Percentiles rank a stretch among this genome's conserved stretches.
Conservation (phyloP, 53 echinoderm and acorn worm species). For the Holothuria scabra region DNA sequence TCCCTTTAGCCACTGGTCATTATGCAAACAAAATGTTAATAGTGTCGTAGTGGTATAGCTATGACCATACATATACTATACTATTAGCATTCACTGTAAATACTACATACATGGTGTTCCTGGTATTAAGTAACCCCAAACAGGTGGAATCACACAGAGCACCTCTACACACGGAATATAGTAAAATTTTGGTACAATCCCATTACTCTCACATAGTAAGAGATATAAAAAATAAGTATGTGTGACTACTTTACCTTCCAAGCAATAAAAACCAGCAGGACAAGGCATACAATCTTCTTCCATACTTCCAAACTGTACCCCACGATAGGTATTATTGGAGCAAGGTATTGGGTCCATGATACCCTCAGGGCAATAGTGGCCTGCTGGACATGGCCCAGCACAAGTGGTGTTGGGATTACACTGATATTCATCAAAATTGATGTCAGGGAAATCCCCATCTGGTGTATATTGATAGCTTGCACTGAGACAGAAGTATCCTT, state of each 20-base stretch:
- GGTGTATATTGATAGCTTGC: constrained; percentile 85
- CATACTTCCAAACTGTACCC: constrained; percentile 78
- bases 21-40: too few relatives aligned
- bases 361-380: constrained; percentile 95
- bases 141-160: too few relatives aligned
- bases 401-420: constrained; percentile 90
- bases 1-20: too few relatives aligned
- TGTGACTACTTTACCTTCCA: constrained; percentile 67
- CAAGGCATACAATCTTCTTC: constrained; percentile 87
- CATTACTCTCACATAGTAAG: too few relatives aligned
- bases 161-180: too few relatives aligned
- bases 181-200: too few relatives aligned
- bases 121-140: too few relatives aligned
- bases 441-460: constrained; percentile 64
- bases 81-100: too few relatives aligned
- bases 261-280: constrained; percentile 78
- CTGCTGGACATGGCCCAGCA: constrained; percentile 86
- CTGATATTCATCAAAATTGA: constrained; percentile 87
- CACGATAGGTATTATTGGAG: constrained; percentile 77
- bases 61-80: too few relatives aligned
- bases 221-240: too few relatives aligned
- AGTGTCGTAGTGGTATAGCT: too few relatives aligned
- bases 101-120: too few relatives aligned
- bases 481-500: constrained; percentile 96
- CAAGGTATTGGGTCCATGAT: constrained; percentile 85